Percentiles rank a stretch among this genome's conserved stretches.
Evolutionary conservation across 2,113 vertebrate species (phyloP).

Genomic region (Diadophis punctatus): DNA sequence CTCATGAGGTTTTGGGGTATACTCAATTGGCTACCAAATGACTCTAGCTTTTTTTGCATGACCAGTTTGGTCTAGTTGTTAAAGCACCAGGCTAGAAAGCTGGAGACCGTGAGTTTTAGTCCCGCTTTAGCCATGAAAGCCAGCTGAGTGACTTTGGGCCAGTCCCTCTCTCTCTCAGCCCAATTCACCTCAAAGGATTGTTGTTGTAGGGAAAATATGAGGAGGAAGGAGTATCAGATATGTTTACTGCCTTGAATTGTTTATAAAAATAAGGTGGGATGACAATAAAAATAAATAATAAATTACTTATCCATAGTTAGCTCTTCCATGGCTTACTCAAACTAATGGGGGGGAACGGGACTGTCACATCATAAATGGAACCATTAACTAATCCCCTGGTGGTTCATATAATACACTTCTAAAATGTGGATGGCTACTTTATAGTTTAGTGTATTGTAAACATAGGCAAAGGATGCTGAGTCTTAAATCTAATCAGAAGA

Average conservation of each 20-base stretch:
- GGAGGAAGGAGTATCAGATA: no score
- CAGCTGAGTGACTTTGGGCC: no score
- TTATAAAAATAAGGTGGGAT: not conserved
- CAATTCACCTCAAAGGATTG: no score
- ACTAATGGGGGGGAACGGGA: not conserved
- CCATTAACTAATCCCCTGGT: not conserved
- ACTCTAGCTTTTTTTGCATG: not conserved
- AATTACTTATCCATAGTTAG: not conserved
- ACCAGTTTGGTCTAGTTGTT: no score
- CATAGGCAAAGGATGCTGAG: not conserved
- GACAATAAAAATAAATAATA: not conserved
- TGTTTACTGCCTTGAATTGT: not conserved
- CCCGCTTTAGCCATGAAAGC: no score
- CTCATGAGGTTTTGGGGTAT: not conserved
- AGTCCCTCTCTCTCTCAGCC: no score
- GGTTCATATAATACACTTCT: not conserved
- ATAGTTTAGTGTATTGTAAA: not conserved
- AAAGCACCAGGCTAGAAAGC: no score
- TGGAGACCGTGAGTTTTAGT: no score
- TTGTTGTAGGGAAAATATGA: no score
- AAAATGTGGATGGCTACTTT: not conserved
- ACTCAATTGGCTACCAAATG: not conserved
- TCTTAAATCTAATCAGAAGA: not conserved
- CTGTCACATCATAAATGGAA: not conserved
- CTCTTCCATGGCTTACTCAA: not conserved